Evolutionary conservation across 2,888 invertebrate species (phyloP), one percentile per base, ranked within the genome.

Genomic region (Orchesellides sinensis): DNA sequence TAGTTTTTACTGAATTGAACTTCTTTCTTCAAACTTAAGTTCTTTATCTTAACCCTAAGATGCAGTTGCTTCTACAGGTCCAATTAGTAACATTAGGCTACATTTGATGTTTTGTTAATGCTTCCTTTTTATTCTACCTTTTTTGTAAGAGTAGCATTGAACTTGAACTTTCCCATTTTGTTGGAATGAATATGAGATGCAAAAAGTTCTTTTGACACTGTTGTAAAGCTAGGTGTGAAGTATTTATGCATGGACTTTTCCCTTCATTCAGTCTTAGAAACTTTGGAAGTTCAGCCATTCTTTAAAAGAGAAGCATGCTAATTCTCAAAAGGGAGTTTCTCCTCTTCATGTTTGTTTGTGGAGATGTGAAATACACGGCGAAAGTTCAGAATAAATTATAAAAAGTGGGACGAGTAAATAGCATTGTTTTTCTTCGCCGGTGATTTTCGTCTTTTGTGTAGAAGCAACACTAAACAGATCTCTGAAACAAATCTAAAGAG

Each of bases 131-230:
- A 2, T 40, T 21, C n/a, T n/a, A n/a, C 3, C 21, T 4, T 35
- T 5, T 17, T n/a, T 66, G 23, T 47, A 12, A 27, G 21, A 14
- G n/a, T 49, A 66, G 66, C 47, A 47, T 66, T 66, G 66, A 66
- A 66, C 66, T 66, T 66, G 66, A 66, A 66, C 66, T 66, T 66
- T 66, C 66, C 66, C 25, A 47, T 66, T 66, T 66, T 27, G 27
- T 35, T 63, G 63, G 23, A 63, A n/a, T n/a, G n/a, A 63, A 40
- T 17, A 35, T 10, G 32, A 59, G 10, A 59, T n/a, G 17, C 6
- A 29, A 32, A 29, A 61, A 5, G 12, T 5, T 61, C 19, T 14
- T 14, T 40, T 8, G 2, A 40, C n/a, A 10, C 10, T 40, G 10
- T 40, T 40, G 49, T 68, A 3, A 29, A 40, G 35, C n/a, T n/a